Evolutionary conservation across 2,113 vertebrate species (phyloP).

Genomic region (Isurus oxyrinchus): DNA sequence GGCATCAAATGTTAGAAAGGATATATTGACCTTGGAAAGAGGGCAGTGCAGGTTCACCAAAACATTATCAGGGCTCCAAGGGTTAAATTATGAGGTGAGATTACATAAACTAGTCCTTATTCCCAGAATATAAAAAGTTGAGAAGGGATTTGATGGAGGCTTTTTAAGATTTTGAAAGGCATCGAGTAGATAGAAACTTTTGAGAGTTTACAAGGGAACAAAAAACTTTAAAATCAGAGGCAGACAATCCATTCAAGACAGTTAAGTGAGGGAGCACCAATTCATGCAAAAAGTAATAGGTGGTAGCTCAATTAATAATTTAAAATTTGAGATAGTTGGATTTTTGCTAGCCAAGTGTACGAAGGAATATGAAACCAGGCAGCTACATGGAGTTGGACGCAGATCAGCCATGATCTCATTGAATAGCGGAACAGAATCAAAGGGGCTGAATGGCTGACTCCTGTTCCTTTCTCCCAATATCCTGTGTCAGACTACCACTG

Average conservation of each 20-base stretch:
- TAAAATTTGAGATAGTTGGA: neutral
- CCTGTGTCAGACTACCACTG: too few relatives aligned
- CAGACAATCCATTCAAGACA: neutral
- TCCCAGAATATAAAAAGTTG: neutral
- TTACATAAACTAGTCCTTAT: neutral
- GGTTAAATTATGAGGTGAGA: too few relatives aligned
- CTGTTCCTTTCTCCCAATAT: too few relatives aligned
- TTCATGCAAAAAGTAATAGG: neutral
- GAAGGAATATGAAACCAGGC: neutral
- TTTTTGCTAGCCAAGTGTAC: neutral
- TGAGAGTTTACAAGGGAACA: neutral
- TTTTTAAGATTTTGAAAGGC: neutral
- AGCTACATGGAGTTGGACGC: neutral
- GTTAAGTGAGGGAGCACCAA: neutral
- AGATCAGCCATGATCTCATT: neutral
- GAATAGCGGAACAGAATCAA: neutral
- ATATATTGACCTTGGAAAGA: neutral
- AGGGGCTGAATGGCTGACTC: neutral
- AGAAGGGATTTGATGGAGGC: neutral
- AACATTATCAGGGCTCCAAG: neutral
- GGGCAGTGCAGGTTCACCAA: neutral
- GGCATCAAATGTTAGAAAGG: neutral
- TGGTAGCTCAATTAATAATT: neutral
- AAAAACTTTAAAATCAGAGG: neutral
- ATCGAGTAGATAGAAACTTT: neutral